phyloP scores from a whole-genome alignment of 30 jellyfish, hydroid and myxozoan genomes.

The Aurelia sp. region DNA sequence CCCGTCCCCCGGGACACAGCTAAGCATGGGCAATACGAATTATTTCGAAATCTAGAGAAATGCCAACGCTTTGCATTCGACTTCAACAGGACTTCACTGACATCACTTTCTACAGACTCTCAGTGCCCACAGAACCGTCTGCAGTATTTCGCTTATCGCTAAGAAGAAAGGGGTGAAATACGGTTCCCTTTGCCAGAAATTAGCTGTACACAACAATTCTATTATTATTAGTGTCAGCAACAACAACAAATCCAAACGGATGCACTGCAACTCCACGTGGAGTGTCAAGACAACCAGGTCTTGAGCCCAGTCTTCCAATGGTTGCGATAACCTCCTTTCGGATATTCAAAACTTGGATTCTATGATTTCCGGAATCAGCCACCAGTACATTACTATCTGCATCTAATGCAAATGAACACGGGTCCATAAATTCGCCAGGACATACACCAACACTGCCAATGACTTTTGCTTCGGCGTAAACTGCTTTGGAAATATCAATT shows the following conservation, averaged over 20 bases:
- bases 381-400: conserved; percentile 38
- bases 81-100: too few relatives aligned
- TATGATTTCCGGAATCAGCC: conserved; percentile 70
- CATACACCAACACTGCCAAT: conserved; percentile 66
- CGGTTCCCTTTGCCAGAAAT: not conserved
- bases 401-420: conserved; percentile 51
- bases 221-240: conserved; percentile 64
- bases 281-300: conserved; percentile 67
- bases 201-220: conserved; percentile 58
- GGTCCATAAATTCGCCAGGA: conserved; percentile 62
- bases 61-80: too few relatives aligned
- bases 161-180: too few relatives aligned
- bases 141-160: too few relatives aligned
- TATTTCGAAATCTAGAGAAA: too few relatives aligned
- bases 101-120: too few relatives aligned
- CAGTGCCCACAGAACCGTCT: too few relatives aligned
- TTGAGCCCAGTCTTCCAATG: conserved; percentile 68
- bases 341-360: conserved; percentile 60
- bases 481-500: conserved; percentile 19
- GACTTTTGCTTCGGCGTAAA: conserved; percentile 11
- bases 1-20: too few relatives aligned
- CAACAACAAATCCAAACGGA: conserved; percentile 68
- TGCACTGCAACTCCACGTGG: conserved; percentile 72
- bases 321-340: conserved; percentile 31
- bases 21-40: too few relatives aligned